A percentile compares a stretch with the other conserved stretches of the same genome.
Evolutionary conservation across 2,888 invertebrate species (phyloP).

Genomic region (Apotomis betuletana): DNA sequence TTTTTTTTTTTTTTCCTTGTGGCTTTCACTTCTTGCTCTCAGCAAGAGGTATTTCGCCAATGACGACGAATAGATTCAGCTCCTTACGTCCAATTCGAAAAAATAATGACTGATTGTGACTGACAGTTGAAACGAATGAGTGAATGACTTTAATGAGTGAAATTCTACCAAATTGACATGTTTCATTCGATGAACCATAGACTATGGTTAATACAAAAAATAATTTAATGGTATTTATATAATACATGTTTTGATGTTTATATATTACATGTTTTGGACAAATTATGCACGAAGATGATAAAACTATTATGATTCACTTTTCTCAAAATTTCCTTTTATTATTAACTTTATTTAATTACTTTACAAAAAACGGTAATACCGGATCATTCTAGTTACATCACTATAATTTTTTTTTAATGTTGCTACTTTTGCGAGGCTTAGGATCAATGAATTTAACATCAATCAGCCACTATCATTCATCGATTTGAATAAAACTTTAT

Average conservation of each 20-base stretch:
- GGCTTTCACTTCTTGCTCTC: no score
- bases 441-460: not conserved
- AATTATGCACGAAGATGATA: no score
- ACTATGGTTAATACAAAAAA: not conserved
- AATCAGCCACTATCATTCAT: constrained; percentile 9
- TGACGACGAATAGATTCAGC: constrained; percentile 5
- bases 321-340: not conserved
- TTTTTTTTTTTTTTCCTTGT: no score
- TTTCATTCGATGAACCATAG: not conserved
- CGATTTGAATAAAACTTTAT: not conserved
- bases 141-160: constrained; percentile 23
- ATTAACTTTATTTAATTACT: constrained; percentile 8
- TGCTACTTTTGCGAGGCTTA: not conserved
- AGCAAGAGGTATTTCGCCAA: no score
- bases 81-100: constrained; percentile 45
- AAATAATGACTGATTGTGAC: constrained; percentile 44
- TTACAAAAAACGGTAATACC: constrained; percentile 16
- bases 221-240: not conserved
- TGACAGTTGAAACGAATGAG: constrained; percentile 22
- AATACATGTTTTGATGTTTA: not conserved
- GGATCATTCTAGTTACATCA: constrained; percentile 2
- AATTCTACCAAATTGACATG: not conserved
- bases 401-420: constrained; percentile 20
- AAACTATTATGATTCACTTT: no score
- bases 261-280: not conserved